Evolutionary conservation across 2,888 invertebrate genomes (phyloP), one percentile per base, ranked within the genome.

Genomic region (Acholoe squamosa): DNA sequence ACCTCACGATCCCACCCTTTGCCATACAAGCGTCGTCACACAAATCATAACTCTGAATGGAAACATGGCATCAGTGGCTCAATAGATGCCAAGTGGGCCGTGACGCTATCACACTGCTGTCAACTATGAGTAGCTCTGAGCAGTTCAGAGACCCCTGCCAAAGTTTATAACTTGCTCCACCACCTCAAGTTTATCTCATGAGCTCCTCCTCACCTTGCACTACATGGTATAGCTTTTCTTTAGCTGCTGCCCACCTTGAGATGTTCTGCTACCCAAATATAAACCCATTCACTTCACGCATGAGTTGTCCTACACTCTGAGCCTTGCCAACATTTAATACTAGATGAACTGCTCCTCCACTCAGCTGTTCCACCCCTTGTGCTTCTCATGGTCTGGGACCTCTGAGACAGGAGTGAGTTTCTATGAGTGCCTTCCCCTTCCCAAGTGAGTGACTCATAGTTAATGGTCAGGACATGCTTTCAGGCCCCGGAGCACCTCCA

Each of bases 381-480:
- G 71, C 16, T n/a, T 7, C 71, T 25, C 71, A 25, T 14, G 14
- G 25, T 28, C 71, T 14, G 71, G 28, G 71, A 80, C 34, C 80
- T 80, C 34, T 22, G 80, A 43, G 43, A 43, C 76, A 76, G 43
- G 80, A 22, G 10, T 43, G 80, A 80, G 80, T 43, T 43, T 61
- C 61, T 61, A 0, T 25, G 28, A 28, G 71, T 71, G 71, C 19
- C n/a, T 28, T 7, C n/a, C n/a, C 19, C n/a, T 28, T 5, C 80
- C 33, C 34, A 43, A 43, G 43, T 43, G 80, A 80, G 80, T 80
- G 80, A 80, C 80, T 80, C 80, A 80, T 43, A 80, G 34, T 80
- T 80, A 80, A 80, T 80, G 80, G 43, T 43, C 80, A 80, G 80
- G 43, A 80, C 80, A 80, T 43, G 80, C 80, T 80, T 80, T 80